Evolutionary conservation across 2,113 vertebrate genomes (phyloP), one percentile per base, ranked within the genome.

Genomic region (Clinocottus analis): DNA sequence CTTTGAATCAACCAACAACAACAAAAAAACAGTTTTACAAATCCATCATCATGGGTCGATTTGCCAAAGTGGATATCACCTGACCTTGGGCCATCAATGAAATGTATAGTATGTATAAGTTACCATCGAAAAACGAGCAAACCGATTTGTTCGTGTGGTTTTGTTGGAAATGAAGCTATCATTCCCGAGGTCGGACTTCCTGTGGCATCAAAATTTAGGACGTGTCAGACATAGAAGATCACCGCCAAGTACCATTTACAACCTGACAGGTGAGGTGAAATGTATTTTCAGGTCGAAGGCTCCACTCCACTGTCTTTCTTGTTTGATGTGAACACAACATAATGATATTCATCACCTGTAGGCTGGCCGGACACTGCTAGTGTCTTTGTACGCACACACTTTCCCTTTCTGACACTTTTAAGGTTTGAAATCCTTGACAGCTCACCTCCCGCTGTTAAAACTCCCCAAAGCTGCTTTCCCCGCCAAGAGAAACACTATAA

Each of bases 401-500:
- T 65, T 67, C 25, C 65, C 53, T 74, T 37, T 64, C 70, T 51
- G 59, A 75, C 17, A 72, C 69, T 68, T 68, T 31, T 75, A 87
- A 73, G 66, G 66, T 73, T 82, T 63, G 49, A 86, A 90, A 85
- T 85, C 79, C 76, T 80, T 75, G 74, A 85, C 76, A 88, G 80
- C 80, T 89, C 72, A 75, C 76, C 79, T 67, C 83, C 76, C 47
- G 79, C 86, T 83, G 88, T 77, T 86, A 83, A 83, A 89, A 85
- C 72, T 74, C 82, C 59, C 63, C 60, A 80, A 91, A 88, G 79
- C 79, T 56, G 64, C 82, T 82, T 90, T 80, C 29, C 74, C 87
- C 76, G 71, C 60, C 58, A 70, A 75, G 85, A 81, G 86, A 86
- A 83, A 61, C 61, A 68, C 68, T 83, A 84, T 78, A 86, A 79